Evolutionary conservation across 2,888 invertebrate species (phyloP), one percentile per base, ranked within the genome.

Genomic region (Pherbina coryleti): DNA sequence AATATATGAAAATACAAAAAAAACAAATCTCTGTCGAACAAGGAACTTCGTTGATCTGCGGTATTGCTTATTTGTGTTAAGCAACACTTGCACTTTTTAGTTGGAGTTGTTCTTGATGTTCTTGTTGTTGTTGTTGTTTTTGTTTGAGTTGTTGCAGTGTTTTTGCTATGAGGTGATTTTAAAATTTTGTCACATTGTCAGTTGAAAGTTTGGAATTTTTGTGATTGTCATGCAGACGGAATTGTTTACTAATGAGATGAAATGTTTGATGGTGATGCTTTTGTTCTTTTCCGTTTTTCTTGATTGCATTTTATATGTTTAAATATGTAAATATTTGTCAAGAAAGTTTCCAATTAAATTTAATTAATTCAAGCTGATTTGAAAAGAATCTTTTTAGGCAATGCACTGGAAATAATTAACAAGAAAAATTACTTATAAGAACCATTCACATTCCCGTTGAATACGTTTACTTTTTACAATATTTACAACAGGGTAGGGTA

Each of bases 111-210:
- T 77, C n/a, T 17, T 2, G 73, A n/a, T 28, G 78, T 60, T 76
- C 75, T 25, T 49, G 57, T 49, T 75, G 76, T 51, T 75, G 69
- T 55, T 80, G 73, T 11, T 80, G 77, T 79, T 80, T 81, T 80
- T 80, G 82, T 80, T 80, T 73, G 51, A 67, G 64, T 67, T 76
- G 72, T 72, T 81, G 77, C 22, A 79, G 79, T 80, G 82, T 78
- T 80, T 81, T 81, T 81, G 79, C 74, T 75, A 83, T 84, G 85
- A 78, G 80, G 85, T 87, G 86, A 88, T 87, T 87, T 87, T 84
- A 87, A 87, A 87, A 88, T 87, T 87, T 87, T 87, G 87, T 87
- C 87, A 87, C 87, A 88, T 87, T 87, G 86, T 87, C 86, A 85
- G 87, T 85, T 85, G 86, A 85, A 86, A 86, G 87, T 83, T 87